phyloP scores from a whole-genome alignment of 2,113 vertebrate species.

The Emydura subglobosa region DNA sequence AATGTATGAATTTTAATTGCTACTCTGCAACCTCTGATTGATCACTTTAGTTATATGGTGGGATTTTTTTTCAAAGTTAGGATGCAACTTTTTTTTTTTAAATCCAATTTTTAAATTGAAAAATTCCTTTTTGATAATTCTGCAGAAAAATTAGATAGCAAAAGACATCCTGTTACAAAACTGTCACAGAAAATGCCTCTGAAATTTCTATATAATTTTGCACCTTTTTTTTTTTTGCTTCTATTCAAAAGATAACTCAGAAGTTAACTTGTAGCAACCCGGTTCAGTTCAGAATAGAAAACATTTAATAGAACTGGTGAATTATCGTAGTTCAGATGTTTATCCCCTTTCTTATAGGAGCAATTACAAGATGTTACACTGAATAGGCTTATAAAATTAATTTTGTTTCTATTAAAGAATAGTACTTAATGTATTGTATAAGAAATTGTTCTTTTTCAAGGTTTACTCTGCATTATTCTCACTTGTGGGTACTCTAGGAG shows the following conservation, averaged over 20 bases:
- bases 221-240: background rate
- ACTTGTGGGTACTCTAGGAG: background rate
- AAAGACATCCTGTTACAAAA: background rate
- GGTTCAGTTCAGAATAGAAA: background rate
- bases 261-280: background rate
- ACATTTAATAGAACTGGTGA: background rate
- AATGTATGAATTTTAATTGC: background rate
- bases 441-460: background rate
- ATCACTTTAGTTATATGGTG: background rate
- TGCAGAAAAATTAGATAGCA: background rate
- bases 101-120: no score
- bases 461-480: background rate
- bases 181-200: background rate
- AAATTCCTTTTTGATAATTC: background rate
- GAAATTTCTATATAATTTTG: background rate
- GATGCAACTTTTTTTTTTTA: background rate
- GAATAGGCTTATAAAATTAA: background rate
- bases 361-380: background rate
- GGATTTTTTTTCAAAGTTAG: background rate
- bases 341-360: background rate
- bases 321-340: background rate
- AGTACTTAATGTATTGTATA: background rate
- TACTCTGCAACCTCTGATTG: background rate
- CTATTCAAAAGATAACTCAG: background rate
- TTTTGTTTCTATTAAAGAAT: background rate